Conservation (phyloP, 2,888 invertebrate species). For the Ophion obscuratus region DNA sequence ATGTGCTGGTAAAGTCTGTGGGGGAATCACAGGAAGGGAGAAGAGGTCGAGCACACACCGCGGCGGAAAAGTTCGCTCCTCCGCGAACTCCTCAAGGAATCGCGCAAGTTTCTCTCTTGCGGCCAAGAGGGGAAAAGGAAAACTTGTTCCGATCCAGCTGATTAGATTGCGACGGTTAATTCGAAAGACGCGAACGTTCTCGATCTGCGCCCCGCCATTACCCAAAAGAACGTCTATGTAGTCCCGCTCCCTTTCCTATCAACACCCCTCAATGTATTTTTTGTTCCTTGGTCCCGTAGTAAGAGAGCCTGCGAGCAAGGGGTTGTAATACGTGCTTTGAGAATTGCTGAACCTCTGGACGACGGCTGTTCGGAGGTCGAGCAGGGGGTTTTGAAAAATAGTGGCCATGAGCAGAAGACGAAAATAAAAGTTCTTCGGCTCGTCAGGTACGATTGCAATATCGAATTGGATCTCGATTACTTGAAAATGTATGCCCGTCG, state of each 20-base stretch:
- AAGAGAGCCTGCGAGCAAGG: not conserved
- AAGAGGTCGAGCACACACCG: constrained; percentile 48
- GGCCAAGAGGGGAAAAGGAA: constrained; percentile 45
- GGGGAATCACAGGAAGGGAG: constrained; percentile 51
- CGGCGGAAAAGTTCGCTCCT: constrained; percentile 56
- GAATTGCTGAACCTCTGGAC: not conserved
- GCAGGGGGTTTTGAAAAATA: not conserved
- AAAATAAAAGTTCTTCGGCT: not conserved
- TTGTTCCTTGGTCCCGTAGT: not conserved
- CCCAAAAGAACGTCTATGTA: constrained; percentile 63
- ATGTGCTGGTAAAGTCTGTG: constrained; percentile 50
- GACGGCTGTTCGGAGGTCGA: not conserved
- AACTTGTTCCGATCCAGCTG: constrained; percentile 73
- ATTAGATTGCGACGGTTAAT: constrained; percentile 77
- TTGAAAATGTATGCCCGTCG: not conserved
- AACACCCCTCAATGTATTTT: not conserved
- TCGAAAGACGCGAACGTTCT: constrained; percentile 65
- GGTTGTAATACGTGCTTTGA: not conserved
- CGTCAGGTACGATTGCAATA: not conserved
- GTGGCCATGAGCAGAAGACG: not conserved
- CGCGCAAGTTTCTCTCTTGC: constrained; percentile 57
- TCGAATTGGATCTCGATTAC: not conserved
- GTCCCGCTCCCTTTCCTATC: constrained; percentile 40
- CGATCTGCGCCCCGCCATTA: constrained; percentile 60
- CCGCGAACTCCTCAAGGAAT: constrained; percentile 55